Base-by-base conservation (phyloP, 2,113 vertebrate species). In the Balaeniceps rex region DNA sequence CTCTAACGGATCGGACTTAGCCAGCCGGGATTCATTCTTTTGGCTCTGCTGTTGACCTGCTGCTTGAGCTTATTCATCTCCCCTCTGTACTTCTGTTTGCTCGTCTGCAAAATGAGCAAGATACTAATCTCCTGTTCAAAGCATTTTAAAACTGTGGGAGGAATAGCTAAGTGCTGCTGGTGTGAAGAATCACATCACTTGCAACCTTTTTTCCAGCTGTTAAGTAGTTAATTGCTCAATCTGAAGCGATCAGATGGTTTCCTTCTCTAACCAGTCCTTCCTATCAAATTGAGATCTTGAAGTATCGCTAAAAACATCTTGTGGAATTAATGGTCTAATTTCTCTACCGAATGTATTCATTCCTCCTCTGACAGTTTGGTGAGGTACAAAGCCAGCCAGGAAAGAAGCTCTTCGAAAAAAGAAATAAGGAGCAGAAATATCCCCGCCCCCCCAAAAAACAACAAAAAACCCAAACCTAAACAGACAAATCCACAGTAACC, bases 91-190 rank as follows among this genome's bases (percentile, higher is more conserved):
- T 94, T 95, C 96, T 95, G 95, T 95, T 96, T 97, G 95, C 94
- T 94, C 93, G 96, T 95, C 91, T 97, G 96, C 94, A 95, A 97
- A 97, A 96, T 82, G 94, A 96, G 95, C 94, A 94, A 91, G 96
- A 95, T 94, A 93, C 95, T 94, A 91, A 95, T 94, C 96, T 97
- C 87, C 94, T 94, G 83, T 72, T 96, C 94, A 95, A 94, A 96
- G 96, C 93, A 57, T 89, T 95, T 92, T 89, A 94, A 83, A 93
- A 85, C 77, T 93, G 87, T 65, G 91, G 87, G 78, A 72, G 78
- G 87, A 94, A 94, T 72, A 89, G 88, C 92, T 85, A 89, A 92
- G 54, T 51, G 82, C 78, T 74, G 80, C 83, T 26, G 42, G 57
- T 85, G 69, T 87, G 83, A 94, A 96, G 87, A 94, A 94, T 91